These are phyloP conservation scores for Drosophila nigrodunni DNA, from an alignment of 1,140 invertebrate species.

Conservation along the genomic window DNA sequence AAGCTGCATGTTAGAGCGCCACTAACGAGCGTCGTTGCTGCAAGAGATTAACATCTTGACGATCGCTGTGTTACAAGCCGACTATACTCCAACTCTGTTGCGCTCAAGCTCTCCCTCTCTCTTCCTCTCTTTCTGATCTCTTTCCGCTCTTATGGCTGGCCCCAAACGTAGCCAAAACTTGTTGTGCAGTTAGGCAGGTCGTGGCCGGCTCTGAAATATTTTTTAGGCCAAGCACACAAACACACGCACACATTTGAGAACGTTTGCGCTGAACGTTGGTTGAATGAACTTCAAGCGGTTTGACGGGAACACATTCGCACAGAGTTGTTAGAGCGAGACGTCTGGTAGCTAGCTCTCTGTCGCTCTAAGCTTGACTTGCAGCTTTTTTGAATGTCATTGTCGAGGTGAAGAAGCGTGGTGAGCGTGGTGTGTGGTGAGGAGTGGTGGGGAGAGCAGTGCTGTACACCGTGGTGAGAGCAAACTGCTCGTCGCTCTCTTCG, in stretches of 20 bases:
- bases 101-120: background rate
- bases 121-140: background rate
- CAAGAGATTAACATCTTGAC: constrained; percentile 50
- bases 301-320: constrained; percentile 77
- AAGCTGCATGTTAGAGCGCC: constrained; percentile 40
- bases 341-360: constrained; percentile 10
- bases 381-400: constrained; percentile 81
- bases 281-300: constrained; percentile 84
- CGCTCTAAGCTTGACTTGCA: constrained; percentile 65
- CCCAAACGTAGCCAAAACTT: constrained; percentile 29
- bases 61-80: constrained; percentile 34
- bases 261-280: constrained; percentile 1
- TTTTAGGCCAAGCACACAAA: constrained; percentile 65
- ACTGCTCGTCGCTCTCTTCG: background rate
- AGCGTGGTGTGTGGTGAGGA: background rate
- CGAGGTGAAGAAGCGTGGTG: constrained; percentile 46
- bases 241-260: constrained; percentile 14
- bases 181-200: constrained; percentile 80
- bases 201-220: constrained; percentile 58
- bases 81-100: background rate
- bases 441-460: constrained; percentile 28
- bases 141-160: background rate
- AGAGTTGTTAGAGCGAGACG: constrained; percentile 7
- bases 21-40: constrained; percentile 43
- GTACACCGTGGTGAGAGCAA: background rate